Conservation (phyloP, 2,888 invertebrate genomes). For the Cryptocephalus moraei region DNA sequence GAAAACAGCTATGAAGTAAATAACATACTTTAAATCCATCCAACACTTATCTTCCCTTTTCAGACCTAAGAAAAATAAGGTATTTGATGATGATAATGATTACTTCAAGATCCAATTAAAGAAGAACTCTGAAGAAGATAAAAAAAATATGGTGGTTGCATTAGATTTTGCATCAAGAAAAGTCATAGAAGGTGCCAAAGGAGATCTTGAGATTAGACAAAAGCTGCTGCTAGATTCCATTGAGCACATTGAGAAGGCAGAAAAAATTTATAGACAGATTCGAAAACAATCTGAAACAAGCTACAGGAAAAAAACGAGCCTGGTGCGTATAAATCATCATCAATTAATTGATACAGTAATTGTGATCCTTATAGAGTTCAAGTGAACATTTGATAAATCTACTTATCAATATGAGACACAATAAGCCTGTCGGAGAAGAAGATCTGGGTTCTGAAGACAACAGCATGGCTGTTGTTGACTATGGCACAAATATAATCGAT, state of each 20-base stretch:
- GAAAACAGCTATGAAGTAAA: no score
- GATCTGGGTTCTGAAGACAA: slow-evolving; percentile 24
- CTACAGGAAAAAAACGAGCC: no score
- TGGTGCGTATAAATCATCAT: background rate
- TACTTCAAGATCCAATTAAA: slow-evolving; percentile 77
- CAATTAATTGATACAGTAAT: background rate
- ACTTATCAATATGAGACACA: slow-evolving; percentile 29
- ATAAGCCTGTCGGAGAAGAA: slow-evolving; percentile 24
- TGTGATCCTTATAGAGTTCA: slow-evolving; percentile 15
- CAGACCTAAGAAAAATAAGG: slow-evolving; percentile 47
- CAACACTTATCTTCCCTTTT: slow-evolving; percentile 4
- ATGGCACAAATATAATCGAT: slow-evolving; percentile 29
- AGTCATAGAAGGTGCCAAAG: slow-evolving; percentile 27
- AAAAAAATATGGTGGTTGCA: slow-evolving; percentile 32
- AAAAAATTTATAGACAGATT: slow-evolving; percentile 24
- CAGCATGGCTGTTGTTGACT: slow-evolving; percentile 22
- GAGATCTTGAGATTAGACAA: slow-evolving; percentile 25
- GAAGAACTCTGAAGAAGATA: slow-evolving; percentile 40
- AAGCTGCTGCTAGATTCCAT: slow-evolving; percentile 25
- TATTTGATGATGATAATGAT: slow-evolving; percentile 90
- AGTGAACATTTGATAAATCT: slow-evolving; percentile 27
- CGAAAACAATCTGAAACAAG: slow-evolving; percentile 17
- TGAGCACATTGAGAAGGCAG: slow-evolving; percentile 26
- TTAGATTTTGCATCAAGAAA: slow-evolving; percentile 34
- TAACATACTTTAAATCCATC: background rate